A percentile compares a stretch with the other conserved stretches of the same genome.
phyloP scores from a whole-genome alignment of 2,113 vertebrate species.

The Lucifuga dentata region DNA sequence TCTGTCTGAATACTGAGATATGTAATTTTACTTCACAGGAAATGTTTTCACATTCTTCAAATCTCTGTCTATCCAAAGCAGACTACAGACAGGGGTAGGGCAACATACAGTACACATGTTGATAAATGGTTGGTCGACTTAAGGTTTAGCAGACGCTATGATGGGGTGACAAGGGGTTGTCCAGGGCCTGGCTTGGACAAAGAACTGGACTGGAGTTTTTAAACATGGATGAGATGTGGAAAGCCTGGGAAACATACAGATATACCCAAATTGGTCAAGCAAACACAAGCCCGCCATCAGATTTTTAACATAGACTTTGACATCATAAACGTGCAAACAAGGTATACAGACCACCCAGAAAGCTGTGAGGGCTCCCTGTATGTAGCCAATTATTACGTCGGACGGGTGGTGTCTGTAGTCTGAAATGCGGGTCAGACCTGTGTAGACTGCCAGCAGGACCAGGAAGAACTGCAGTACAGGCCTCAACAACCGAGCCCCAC shows the following conservation, averaged over 20 bases:
- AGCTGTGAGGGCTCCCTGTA: conserved; percentile 84
- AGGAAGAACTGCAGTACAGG: conserved; percentile 83
- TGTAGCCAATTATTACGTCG: conserved; percentile 80
- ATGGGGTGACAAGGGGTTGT: conserved; percentile 66
- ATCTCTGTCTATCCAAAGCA: conserved; percentile 26
- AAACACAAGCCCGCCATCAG: conserved; percentile 13
- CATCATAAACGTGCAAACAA: conserved; percentile 19
- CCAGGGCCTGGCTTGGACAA: conserved; percentile 40
- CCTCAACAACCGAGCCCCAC: conserved; percentile 78
- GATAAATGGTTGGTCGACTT: not conserved
- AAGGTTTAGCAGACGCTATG: conserved; percentile 78
- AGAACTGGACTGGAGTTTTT: conserved; percentile 49
- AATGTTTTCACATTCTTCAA: conserved; percentile 62
- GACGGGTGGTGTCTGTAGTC: conserved; percentile 84
- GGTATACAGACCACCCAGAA: conserved; percentile 85
- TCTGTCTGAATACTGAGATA: conserved; percentile 58
- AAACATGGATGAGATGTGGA: conserved; percentile 82
- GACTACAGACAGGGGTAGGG: not conserved
- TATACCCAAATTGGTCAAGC: not conserved
- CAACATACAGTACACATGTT: conserved; percentile 27
- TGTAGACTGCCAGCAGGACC: conserved; percentile 83
- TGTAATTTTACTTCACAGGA: conserved; percentile 69
- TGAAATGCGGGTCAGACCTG: conserved; percentile 81
- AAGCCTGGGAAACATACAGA: conserved; percentile 69
- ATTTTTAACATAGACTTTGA: conserved; percentile 13